Conservation (phyloP, 1,140 invertebrate genomes). For the Glossosoma conforme region DNA sequence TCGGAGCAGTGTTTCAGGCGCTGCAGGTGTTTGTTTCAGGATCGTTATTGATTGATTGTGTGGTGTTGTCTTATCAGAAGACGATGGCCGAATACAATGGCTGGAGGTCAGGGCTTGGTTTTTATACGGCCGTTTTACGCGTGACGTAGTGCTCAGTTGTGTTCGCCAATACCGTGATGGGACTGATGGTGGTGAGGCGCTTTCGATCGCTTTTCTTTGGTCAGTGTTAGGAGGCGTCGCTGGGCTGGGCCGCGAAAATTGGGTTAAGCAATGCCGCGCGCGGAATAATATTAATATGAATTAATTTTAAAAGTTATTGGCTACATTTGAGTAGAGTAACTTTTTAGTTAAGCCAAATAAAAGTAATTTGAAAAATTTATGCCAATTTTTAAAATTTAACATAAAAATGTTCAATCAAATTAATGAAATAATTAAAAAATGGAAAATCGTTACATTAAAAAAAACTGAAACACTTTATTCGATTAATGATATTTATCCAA, state of each 20-base stretch:
- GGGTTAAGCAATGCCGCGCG: conserved; percentile 10
- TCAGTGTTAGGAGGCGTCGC: not conserved
- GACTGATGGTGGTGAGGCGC: conserved; percentile 18
- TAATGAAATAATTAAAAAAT: too few species aligned
- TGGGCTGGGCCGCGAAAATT: conserved; percentile 17
- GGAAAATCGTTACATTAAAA: too few species aligned
- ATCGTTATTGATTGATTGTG: not conserved
- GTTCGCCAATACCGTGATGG: too few species aligned
- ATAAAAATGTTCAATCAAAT: too few species aligned
- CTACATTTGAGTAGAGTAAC: too few species aligned
- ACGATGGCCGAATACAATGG: conserved; percentile 45
- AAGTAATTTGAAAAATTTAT: too few species aligned
- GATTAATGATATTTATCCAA: too few species aligned
- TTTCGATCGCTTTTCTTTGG: not conserved
- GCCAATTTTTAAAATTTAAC: too few species aligned
- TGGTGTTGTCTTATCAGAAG: conserved; percentile 41
- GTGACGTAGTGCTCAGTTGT: conserved; percentile 43
- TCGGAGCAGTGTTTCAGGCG: too few species aligned
- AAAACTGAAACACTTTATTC: too few species aligned
- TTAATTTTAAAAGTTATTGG: too few species aligned
- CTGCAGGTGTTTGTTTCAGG: not conserved
- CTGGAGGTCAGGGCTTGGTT: conserved; percentile 44
- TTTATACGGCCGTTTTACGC: conserved; percentile 52
- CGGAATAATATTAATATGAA: conserved; percentile 20
- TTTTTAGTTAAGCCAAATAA: too few species aligned